Evolutionary conservation across 2,113 vertebrate genomes (phyloP).

Genomic region (Cariama cristata): DNA sequence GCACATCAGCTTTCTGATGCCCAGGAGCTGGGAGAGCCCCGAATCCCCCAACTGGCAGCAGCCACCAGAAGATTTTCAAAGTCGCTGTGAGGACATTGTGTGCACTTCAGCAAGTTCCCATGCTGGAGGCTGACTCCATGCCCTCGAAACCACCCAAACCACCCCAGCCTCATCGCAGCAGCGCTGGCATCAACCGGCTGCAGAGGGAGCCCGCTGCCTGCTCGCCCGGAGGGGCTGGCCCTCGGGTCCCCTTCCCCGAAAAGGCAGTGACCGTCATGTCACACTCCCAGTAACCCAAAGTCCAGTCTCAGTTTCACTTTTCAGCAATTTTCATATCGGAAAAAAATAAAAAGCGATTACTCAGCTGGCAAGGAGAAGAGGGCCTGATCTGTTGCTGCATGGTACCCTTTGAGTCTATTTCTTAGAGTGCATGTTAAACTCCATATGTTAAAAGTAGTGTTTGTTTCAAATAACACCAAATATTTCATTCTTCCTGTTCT

Average conservation of each 20-base stretch:
- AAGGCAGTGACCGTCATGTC: neutral
- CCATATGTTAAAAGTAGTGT: neutral
- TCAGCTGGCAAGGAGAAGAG: neutral
- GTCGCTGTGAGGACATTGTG: fast-evolving
- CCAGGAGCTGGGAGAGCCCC: neutral
- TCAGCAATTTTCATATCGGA: neutral
- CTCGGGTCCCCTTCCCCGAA: neutral
- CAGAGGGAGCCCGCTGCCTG: neutral
- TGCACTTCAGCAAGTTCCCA: neutral
- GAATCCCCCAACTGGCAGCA: neutral
- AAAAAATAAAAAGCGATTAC: neutral
- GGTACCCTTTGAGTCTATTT: neutral
- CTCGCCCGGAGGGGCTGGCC: neutral
- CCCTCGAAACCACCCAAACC: neutral
- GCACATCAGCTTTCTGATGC: neutral
- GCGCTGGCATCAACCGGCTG: neutral
- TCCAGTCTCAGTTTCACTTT: neutral
- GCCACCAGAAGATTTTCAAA: neutral
- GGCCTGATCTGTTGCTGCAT: neutral
- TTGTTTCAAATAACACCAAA: neutral
- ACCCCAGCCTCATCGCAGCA: neutral
- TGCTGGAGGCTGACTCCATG: neutral
- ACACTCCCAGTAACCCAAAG: neutral
- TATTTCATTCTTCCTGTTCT: neutral
- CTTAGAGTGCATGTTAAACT: neutral